Evolutionary conservation across 2,888 invertebrate species (phyloP).

Genomic region (Macaria notata): DNA sequence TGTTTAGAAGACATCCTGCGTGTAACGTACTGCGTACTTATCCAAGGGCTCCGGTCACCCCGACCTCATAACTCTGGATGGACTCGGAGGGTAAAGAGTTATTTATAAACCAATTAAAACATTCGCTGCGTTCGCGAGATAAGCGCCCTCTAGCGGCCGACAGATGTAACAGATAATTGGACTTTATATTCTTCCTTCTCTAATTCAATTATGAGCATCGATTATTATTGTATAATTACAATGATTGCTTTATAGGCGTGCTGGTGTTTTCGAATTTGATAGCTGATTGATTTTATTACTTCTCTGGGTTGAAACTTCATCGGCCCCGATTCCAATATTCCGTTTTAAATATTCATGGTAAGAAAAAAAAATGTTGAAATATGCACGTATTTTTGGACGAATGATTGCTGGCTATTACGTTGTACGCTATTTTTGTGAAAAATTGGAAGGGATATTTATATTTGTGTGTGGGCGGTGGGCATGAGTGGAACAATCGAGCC

Average conservation of each 20-base stretch:
- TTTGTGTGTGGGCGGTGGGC: conserved; percentile 8
- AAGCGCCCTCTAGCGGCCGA: conserved; percentile 19
- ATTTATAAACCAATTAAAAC: conserved; percentile 81
- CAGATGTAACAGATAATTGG: conserved; percentile 26
- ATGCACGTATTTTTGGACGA: background rate
- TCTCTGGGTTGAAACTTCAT: conserved; percentile 1
- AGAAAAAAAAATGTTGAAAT: background rate
- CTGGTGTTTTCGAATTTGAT: conserved; percentile 9
- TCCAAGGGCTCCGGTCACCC: conserved; percentile 47
- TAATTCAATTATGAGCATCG: conserved; percentile 20
- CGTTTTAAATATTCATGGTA: background rate
- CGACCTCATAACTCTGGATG: conserved; percentile 62
- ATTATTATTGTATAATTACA: conserved; percentile 14
- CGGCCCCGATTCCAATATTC: background rate
- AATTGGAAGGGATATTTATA: conserved; percentile 4
- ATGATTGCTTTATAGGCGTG: conserved; percentile 13
- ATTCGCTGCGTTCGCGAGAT: conserved; percentile 64
- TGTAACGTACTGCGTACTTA: conserved; percentile 50
- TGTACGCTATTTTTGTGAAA: background rate
- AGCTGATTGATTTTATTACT: conserved; percentile 10
- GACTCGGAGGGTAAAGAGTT: conserved; percentile 57
- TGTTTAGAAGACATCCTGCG: conserved; percentile 59
- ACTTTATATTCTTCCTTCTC: conserved; percentile 23
- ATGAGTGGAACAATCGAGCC: conserved; percentile 16
- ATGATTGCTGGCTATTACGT: too few species aligned